Percentiles rank a stretch among this genome's conserved stretches.
phyloP scores from a whole-genome alignment of 2,797 vertebrate species.

The Typhlichthys eigenmanni region DNA sequence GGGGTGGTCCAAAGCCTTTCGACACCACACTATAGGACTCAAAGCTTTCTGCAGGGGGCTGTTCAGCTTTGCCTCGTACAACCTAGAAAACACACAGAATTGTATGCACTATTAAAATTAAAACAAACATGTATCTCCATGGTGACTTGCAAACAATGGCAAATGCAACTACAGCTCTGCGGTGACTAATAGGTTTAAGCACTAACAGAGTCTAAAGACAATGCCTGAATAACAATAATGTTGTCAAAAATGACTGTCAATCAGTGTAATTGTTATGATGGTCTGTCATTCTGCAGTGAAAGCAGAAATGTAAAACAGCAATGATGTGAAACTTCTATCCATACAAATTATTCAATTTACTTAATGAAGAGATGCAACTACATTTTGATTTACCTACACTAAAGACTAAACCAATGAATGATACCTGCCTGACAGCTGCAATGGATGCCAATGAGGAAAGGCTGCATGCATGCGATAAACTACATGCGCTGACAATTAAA shows the following conservation, averaged over 20 bases:
- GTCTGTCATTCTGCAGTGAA: too few relatives aligned
- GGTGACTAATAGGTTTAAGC: background rate
- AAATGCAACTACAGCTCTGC: background rate
- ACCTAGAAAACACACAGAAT: constrained; percentile 74
- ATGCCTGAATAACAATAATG: background rate
- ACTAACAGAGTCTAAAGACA: background rate
- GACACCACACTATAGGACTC: constrained; percentile 95
- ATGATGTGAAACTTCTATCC: too few relatives aligned
- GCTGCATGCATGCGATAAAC: constrained; percentile 7
- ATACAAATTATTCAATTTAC: too few relatives aligned
- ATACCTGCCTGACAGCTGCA: constrained; percentile 2
- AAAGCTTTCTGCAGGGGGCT: constrained; percentile 88
- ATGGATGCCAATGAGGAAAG: background rate
- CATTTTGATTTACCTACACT: background rate
- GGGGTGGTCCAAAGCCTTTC: constrained; percentile 94
- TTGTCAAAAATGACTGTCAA: too few relatives aligned
- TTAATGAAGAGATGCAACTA: too few relatives aligned
- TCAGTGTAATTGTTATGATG: too few relatives aligned
- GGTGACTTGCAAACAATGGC: background rate
- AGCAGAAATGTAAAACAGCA: too few relatives aligned
- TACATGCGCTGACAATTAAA: constrained; percentile 3
- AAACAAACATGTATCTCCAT: background rate
- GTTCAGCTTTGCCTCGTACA: constrained; percentile 92
- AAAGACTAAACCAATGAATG: background rate
- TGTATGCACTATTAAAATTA: background rate